Evolutionary conservation across 2,888 invertebrate genomes (phyloP).

Genomic region (Chloroclystis v-ata): DNA sequence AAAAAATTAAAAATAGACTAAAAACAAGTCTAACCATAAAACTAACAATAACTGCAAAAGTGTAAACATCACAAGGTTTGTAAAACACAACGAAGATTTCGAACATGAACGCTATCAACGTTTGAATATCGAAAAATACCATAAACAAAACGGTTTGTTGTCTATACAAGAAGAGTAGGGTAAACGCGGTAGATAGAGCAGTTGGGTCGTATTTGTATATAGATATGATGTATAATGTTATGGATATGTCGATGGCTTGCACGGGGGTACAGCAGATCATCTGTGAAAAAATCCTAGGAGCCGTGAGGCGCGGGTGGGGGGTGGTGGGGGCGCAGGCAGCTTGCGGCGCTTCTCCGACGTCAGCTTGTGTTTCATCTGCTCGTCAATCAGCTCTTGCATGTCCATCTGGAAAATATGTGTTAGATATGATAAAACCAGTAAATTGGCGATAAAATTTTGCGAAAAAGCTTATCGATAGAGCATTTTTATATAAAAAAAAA

Average conservation of each 20-base stretch:
- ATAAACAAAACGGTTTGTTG: conserved; percentile 31
- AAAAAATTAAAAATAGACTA: conserved; percentile 53
- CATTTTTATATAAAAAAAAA: too few species aligned
- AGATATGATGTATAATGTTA: conserved; percentile 46
- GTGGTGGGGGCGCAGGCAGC: conserved; percentile 58
- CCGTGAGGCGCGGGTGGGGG: conserved; percentile 57
- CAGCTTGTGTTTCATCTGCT: conserved; percentile 92
- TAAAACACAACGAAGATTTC: conserved; percentile 51
- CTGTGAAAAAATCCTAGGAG: conserved; percentile 75
- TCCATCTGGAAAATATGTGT: conserved; percentile 83
- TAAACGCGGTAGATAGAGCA: conserved; percentile 41
- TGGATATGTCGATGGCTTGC: conserved; percentile 47
- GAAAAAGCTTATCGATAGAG: neutral
- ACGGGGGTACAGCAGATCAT: conserved; percentile 68
- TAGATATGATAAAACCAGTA: neutral
- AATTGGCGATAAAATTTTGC: neutral
- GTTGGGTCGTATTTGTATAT: conserved; percentile 48
- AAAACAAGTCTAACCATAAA: conserved; percentile 57
- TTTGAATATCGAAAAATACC: conserved; percentile 48
- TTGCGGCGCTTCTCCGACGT: conserved; percentile 79
- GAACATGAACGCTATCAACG: conserved; percentile 42
- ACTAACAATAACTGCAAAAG: conserved; percentile 64
- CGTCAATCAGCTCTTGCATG: conserved; percentile 94
- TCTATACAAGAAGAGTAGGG: neutral
- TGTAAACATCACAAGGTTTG: conserved; percentile 65